A percentile compares a stretch with the other conserved stretches of the same genome.
Evolutionary conservation across 2,888 invertebrate genomes (phyloP).

Genomic region (Ectemnius cavifrons): DNA sequence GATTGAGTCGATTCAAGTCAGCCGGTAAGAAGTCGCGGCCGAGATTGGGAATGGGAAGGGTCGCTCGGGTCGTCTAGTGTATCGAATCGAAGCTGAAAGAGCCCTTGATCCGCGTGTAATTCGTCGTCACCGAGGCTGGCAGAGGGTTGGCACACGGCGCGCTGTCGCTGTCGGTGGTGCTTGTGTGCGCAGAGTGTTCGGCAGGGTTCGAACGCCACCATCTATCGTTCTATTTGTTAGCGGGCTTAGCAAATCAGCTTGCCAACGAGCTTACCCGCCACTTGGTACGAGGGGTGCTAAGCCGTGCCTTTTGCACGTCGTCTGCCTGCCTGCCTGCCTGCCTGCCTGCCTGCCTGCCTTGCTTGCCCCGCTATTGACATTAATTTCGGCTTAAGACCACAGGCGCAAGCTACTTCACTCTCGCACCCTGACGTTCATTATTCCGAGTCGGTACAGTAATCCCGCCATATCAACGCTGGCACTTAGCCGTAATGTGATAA

Average conservation of each 20-base stretch:
- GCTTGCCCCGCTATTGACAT: constrained; percentile 47
- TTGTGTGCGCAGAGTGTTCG: constrained; percentile 9
- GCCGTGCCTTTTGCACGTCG: constrained; percentile 68
- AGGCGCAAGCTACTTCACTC: neutral
- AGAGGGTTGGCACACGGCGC: constrained; percentile 34
- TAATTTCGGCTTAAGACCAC: constrained; percentile 51
- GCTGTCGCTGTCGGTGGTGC: no score
- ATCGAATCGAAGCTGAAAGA: constrained; percentile 74
- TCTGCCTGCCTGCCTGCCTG: constrained; percentile 31
- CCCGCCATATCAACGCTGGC: neutral
- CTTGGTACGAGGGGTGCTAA: constrained; percentile 73
- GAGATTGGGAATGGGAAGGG: constrained; percentile 19
- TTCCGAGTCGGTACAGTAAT: neutral
- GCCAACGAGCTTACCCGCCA: constrained; percentile 75
- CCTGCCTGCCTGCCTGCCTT: constrained; percentile 25
- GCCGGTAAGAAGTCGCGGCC: no score
- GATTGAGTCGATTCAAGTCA: no score
- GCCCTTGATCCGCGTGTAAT: constrained; percentile 75
- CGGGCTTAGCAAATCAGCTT: constrained; percentile 77
- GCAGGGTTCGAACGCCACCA: constrained; percentile 72
- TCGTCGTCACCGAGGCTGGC: constrained; percentile 57
- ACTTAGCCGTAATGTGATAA: neutral
- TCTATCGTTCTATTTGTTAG: constrained; percentile 78
- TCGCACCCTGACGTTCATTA: constrained; percentile 20
- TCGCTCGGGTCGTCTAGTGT: constrained; percentile 59